Evolutionary conservation across 1,140 invertebrate genomes (phyloP).

Genomic region (Scaptomyza montana): DNA sequence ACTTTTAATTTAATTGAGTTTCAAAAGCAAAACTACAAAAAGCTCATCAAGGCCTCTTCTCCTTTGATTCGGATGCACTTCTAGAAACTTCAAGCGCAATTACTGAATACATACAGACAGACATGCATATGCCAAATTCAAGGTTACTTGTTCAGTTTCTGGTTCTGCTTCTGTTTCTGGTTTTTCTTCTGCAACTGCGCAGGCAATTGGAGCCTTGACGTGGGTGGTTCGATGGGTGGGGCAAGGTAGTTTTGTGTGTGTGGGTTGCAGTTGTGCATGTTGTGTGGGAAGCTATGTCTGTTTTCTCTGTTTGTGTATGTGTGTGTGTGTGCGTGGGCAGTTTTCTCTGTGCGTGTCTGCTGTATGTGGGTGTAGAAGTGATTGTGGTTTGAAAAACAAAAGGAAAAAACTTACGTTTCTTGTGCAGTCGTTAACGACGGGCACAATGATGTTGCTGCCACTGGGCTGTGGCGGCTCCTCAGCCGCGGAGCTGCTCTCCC

Average conservation of each 20-base stretch:
- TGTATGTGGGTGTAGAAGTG: not conserved
- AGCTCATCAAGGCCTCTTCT: too few relatives aligned
- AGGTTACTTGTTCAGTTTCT: too few relatives aligned
- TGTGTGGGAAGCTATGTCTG: not conserved
- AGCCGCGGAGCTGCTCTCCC: slow-evolving; percentile 85
- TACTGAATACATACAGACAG: too few relatives aligned
- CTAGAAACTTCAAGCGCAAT: too few relatives aligned
- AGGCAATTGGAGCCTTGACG: not conserved
- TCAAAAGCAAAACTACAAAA: too few relatives aligned
- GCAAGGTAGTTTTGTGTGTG: not conserved
- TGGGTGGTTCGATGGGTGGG: not conserved
- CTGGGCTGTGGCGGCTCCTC: slow-evolving; percentile 51
- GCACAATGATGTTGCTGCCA: slow-evolving; percentile 45
- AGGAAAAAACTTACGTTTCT: slow-evolving; percentile 70
- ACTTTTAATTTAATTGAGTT: too few relatives aligned
- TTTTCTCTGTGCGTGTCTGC: not conserved
- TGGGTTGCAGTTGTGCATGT: not conserved
- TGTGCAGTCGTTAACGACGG: slow-evolving; percentile 69
- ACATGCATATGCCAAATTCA: too few relatives aligned
- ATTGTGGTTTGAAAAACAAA: too few relatives aligned
- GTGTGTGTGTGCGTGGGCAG: too few relatives aligned
- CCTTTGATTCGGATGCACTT: too few relatives aligned
- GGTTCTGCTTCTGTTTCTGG: too few relatives aligned
- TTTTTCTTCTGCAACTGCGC: not conserved
- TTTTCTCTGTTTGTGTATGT: too few relatives aligned